Evolutionary conservation across 1,140 invertebrate genomes (phyloP), one percentile per base, ranked within the genome.

Genomic region (Phocides pigmalion): DNA sequence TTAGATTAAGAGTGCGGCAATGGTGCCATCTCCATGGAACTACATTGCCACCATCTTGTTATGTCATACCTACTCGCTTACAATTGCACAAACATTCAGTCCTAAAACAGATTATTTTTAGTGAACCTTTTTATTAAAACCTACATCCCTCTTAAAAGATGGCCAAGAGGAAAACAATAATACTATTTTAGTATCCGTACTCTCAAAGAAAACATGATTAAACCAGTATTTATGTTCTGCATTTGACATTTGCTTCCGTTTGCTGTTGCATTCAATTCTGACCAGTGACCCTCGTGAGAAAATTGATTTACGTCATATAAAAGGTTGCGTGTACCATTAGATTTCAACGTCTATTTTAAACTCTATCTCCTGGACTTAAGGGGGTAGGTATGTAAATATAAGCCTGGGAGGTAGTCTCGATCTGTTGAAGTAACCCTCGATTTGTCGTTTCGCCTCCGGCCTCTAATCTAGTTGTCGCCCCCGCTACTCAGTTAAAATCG

Each of bases 401-500:
- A 37, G 25, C 61, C 42, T 66, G 72, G 73, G 68, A 66, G 66
- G 66, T 72, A 77, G 66, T 54, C 73, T 53, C 49, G 68, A 74
- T 74, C 70, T 68, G 74, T 74, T 72, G 75, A 70, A 82, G 79
- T 71, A 70, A 75, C 69, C 76, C 72, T 82, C 80, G 82, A 87
- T 85, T 84, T 82, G 76, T 75, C 74, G 74, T 65, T 61, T 73
- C 72, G 76, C 76, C 81, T 71, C 69, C 74, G 82, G 85, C 66
- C 72, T 71, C 65, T 89, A 90, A 90, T 89, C 86, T 84, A 68
- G 85, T 90, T 90, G 79, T 70, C 76, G 72, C 81, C 80, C 83
- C 63, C 71, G 82, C 80, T 78, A 85, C 77, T 81, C 74, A 77
- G 86, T 90, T 90, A 90, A 90, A 90, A 84, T 90, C 85, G 84